These are phyloP conservation scores for Hemistola chrysoprasaria DNA, from an alignment of 2,888 invertebrate species.

Conservation along the genomic window DNA sequence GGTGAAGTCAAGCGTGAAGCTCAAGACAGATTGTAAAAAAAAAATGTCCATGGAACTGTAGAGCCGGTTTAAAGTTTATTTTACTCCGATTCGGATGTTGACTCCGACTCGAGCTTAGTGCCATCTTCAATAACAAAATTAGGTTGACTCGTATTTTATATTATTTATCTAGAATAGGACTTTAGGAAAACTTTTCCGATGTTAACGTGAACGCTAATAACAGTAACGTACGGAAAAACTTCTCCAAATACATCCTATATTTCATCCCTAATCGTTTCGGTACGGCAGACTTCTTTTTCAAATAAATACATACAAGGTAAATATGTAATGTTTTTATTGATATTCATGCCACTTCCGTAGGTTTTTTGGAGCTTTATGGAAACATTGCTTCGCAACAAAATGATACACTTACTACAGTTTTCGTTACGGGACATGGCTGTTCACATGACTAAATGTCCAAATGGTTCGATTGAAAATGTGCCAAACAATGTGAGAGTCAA, in stretches of 20 bases:
- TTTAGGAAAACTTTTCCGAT: background rate
- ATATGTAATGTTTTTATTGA: constrained; percentile 17
- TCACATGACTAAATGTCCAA: no score
- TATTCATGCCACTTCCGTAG: constrained; percentile 12
- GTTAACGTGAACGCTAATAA: background rate
- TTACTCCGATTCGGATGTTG: constrained; percentile 9
- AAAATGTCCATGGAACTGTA: constrained; percentile 12
- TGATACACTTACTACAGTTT: no score
- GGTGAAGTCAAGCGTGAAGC: constrained; percentile 21
- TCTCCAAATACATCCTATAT: constrained; percentile 12
- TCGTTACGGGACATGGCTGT: no score
- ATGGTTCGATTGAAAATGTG: no score
- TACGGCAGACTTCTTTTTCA: constrained; percentile 14
- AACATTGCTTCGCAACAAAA: no score
- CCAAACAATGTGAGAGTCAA: no score
- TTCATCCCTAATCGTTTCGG: constrained; percentile 20
- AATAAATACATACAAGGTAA: constrained; percentile 18
- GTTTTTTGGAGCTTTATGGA: background rate
- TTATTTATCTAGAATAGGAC: background rate
- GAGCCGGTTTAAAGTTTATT: constrained; percentile 14
- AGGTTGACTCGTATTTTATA: background rate
- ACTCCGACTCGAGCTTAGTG: constrained; percentile 4
- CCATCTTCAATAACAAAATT: constrained; percentile 4
- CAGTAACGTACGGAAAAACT: constrained; percentile 7
- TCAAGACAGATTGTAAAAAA: constrained; percentile 21